Base-by-base conservation (phyloP, 1,140 invertebrate genomes). In the Pemphigus obesinymphae region DNA sequence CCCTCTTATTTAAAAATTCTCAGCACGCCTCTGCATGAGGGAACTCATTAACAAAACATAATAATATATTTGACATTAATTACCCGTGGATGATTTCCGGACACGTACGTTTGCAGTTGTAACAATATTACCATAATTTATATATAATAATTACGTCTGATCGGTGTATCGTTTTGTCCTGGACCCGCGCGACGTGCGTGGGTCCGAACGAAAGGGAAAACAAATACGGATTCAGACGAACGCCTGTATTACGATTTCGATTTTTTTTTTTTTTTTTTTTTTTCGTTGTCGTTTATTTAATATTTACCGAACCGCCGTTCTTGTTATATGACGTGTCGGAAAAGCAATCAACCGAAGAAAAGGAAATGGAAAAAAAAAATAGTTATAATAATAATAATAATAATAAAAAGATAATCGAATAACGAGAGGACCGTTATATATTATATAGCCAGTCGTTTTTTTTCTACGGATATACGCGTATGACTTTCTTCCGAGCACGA, bases 401-500 rank as follows among this genome's bases (percentile, higher is more conserved):
- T 20, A 34, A 37, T 4, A 34, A 66, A n/a, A 61, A 37, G 20
- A 8, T 70, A 43, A 70, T 43, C 66, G 66, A 68, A 75, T 75
- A 31, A 55, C 20, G 31, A 55, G 50, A 17, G 20, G 29, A 34
- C 73, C 31, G 50, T 76, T 26, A 76, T 58, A 43, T 2, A 63
- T 34, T 11, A 20, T 34, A 34, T 15, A 7, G n/a, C 37, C 11
- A 26, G 37, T 70, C 37, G 66, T 53, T 50, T 76, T 76, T 50
- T 53, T 50, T 76, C 50, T 50, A 76, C 31, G 73, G 31, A 58
- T 58, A 58, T 26, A 8, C 37, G n/a, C 11, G 5, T 17, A 40
- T 43, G 75, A 78, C 75, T 78, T 78, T 78, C 75, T 78, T 78
- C 75, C 53, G 75, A 4, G 53, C 29, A 78, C 75, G 61, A 40